phyloP scores from a whole-genome alignment of 2,113 vertebrate genomes.

The Lonchura striata region DNA sequence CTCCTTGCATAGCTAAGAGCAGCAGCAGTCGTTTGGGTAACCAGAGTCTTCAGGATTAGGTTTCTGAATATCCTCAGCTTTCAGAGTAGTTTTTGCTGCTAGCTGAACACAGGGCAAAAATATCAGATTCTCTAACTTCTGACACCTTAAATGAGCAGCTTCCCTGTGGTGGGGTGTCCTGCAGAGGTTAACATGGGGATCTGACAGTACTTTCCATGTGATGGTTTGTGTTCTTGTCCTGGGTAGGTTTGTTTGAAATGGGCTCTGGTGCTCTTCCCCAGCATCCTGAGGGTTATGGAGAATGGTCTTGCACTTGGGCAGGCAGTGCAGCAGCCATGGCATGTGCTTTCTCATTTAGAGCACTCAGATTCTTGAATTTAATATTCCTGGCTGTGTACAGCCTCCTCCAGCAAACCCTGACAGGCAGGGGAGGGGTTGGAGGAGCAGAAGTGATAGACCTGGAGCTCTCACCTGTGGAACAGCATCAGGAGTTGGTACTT shows the following conservation, averaged over 20 bases:
- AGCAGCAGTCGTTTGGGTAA: neutral
- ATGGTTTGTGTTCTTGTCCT: no score
- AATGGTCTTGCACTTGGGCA: neutral
- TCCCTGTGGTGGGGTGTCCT: neutral
- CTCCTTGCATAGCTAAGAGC: slow-evolving; percentile 7
- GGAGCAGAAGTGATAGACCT: neutral
- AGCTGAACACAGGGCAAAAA: neutral
- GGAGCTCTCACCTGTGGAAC: neutral
- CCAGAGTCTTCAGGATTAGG: neutral
- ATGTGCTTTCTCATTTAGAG: neutral
- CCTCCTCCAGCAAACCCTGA: neutral
- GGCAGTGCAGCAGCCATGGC: neutral
- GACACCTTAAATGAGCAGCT: neutral
- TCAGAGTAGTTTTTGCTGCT: neutral
- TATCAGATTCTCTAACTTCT: neutral
- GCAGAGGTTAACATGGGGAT: neutral
- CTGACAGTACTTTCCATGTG: neutral
- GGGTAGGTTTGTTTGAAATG: neutral
- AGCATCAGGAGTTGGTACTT: neutral
- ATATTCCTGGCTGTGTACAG: neutral
- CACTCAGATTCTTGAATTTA: neutral
- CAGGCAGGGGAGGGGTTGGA: neutral
- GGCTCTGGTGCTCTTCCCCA: neutral
- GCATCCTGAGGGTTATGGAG: no score
- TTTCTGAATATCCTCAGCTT: neutral